Evolutionary conservation across 2,888 invertebrate species (phyloP), one percentile per base, ranked within the genome.

Genomic region (Nezara viridula): DNA sequence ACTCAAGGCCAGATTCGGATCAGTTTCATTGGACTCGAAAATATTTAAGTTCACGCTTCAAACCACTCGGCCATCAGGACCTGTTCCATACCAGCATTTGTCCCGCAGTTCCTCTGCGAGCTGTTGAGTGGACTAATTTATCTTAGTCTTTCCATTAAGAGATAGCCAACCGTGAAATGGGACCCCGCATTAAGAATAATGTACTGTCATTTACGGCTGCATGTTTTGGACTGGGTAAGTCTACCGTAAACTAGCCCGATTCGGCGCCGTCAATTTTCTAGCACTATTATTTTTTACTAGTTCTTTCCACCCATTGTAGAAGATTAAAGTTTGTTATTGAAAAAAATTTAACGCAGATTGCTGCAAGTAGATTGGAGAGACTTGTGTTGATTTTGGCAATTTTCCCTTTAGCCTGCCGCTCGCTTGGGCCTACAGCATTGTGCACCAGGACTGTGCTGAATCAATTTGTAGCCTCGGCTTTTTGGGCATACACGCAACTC

Each of bases 321-420:
- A 60, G 12, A 27, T 60, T 27, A 27, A 37, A 77, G 40, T 1
- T 24, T 19, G 77, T 37, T 77, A 77, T 77, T 77, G 77, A 77
- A 77, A 77, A 21, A 40, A 21, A 21, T 40, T 21, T 40, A 77
- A 7, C 21, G 32, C 2, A 24, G 77, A 77, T 24, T 40, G 40
- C 10, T 40, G 32, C 40, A 40, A 21, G 77, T 77, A 40, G 77
- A 21, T 19, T 9, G 77, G 77, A 10, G 40, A 77, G 40, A 14
- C 37, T 40, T 2, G 24, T 77, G 77, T 77, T 77, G 77, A 77
- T 77, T 77, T 77, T 77, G 77, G 77, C 40, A 77, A 77, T 77
- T 77, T 77, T 77, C 37, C 10, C 77, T 77, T 40, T 40, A 40
- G 40, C 40, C 27, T 32, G 40, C 9, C 40, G 37, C 37, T 37